These are phyloP conservation scores for Busseola fusca DNA, from an alignment of 2,888 invertebrate species.

Conservation along the genomic window DNA sequence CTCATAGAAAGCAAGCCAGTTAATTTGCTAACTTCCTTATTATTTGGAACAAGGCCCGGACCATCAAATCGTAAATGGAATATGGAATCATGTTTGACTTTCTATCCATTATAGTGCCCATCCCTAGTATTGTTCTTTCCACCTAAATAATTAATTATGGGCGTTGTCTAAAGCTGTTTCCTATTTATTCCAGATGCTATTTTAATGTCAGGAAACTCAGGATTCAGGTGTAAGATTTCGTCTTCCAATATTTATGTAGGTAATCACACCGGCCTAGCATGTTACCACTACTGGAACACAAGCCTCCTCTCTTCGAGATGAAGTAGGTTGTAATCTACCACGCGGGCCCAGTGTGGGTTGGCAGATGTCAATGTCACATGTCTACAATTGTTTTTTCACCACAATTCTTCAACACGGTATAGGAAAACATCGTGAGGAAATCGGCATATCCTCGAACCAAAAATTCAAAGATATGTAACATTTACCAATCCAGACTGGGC, in stretches of 20 bases:
- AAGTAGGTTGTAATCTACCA: not conserved
- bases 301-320: not conserved
- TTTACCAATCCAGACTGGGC: too few relatives aligned
- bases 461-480: too few relatives aligned
- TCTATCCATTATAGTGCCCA: not conserved
- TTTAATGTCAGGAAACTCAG: not conserved
- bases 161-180: not conserved
- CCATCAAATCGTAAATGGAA: too few relatives aligned
- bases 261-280: not conserved
- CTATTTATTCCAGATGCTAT: not conserved
- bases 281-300: not conserved
- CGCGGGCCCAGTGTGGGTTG: too few relatives aligned
- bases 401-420: too few relatives aligned
- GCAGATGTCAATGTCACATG: too few relatives aligned
- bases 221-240: not conserved
- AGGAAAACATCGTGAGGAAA: too few relatives aligned
- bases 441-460: too few relatives aligned
- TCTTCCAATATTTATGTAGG: not conserved
- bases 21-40: not conserved
- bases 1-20: too few relatives aligned
- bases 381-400: too few relatives aligned
- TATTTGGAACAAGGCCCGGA: not conserved
- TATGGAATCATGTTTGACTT: slow-evolving; percentile 8
- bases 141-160: not conserved
- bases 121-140: not conserved